These are phyloP conservation scores for Odontomyia ornata DNA, from an alignment of 2,888 invertebrate species.

Conservation along the genomic window DNA sequence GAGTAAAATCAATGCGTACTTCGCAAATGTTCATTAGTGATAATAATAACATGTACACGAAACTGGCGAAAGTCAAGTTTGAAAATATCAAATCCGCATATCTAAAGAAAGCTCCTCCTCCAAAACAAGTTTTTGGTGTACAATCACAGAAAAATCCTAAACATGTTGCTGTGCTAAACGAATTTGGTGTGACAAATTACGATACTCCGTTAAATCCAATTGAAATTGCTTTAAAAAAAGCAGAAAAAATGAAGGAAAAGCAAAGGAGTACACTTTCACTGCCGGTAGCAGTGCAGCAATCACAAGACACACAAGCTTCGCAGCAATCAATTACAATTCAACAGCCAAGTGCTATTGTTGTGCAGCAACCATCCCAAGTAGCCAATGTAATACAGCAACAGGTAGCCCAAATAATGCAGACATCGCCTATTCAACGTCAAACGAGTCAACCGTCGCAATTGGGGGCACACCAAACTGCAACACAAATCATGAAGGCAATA, in stretches of 20 bases:
- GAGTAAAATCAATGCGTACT: constrained; percentile 77
- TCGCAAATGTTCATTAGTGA: constrained; percentile 80
- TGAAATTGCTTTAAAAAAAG: constrained; percentile 81
- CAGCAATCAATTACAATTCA: constrained; percentile 55
- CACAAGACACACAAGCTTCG: constrained; percentile 66
- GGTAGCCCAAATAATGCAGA: constrained; percentile 55
- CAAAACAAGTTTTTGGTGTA: constrained; percentile 79
- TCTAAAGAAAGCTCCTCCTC: constrained; percentile 77
- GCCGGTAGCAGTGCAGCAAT: constrained; percentile 61
- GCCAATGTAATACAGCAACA: constrained; percentile 13
- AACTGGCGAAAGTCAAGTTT: constrained; percentile 73
- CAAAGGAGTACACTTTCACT: constrained; percentile 73
- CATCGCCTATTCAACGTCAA: constrained; percentile 55
- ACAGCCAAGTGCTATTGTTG: constrained; percentile 51
- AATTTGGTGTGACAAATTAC: constrained; percentile 83
- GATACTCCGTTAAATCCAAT: constrained; percentile 85
- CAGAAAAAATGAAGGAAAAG: constrained; percentile 84
- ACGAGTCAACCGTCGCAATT: constrained; percentile 51
- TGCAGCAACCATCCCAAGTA: background rate
- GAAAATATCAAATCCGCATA: constrained; percentile 81
- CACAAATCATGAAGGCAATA: constrained; percentile 63
- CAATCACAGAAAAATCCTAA: constrained; percentile 81
- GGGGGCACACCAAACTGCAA: constrained; percentile 59
- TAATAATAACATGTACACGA: constrained; percentile 76
- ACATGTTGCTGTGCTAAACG: constrained; percentile 83